Percentiles rank a stretch among this genome's conserved stretches.
These are phyloP conservation scores for Theodoxus fluviatilis DNA, from an alignment of 2,888 invertebrate genomes.

Conservation along the genomic window DNA sequence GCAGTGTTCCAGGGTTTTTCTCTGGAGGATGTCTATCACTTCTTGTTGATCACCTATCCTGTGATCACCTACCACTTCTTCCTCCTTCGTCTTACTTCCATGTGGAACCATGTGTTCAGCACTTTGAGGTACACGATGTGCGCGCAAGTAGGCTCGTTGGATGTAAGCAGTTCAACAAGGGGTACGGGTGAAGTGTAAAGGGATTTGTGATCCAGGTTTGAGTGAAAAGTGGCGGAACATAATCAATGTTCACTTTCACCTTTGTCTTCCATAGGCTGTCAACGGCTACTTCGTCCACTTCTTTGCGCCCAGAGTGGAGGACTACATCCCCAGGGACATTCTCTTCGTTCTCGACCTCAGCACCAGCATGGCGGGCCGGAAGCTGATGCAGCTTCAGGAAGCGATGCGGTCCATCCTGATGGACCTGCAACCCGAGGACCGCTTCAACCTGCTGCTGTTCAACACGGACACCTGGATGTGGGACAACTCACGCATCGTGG, in stretches of 20 bases:
- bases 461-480: slow-evolving; percentile 23
- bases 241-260: background rate
- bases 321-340: slow-evolving; percentile 70
- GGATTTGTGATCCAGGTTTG: too few species aligned
- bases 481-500: slow-evolving; percentile 13
- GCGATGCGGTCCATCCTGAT: slow-evolving; percentile 42
- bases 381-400: slow-evolving; percentile 72
- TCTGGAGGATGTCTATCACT: too few species aligned
- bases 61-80: too few species aligned
- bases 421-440: slow-evolving; percentile 39
- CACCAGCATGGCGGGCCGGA: slow-evolving; percentile 77
- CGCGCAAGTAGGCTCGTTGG: too few species aligned
- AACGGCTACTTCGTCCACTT: slow-evolving; percentile 80
- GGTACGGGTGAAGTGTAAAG: too few species aligned
- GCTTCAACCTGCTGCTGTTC: slow-evolving; percentile 28
- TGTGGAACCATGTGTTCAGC: too few species aligned
- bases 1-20: too few species aligned
- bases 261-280: slow-evolving; percentile 49
- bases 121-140: too few species aligned
- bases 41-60: too few species aligned
- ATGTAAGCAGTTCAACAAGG: too few species aligned
- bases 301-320: slow-evolving; percentile 72
- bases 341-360: slow-evolving; percentile 79
- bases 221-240: too few species aligned
- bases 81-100: too few species aligned